Evolutionary conservation across 1,140 invertebrate genomes (phyloP), one percentile per base, ranked within the genome.

Genomic region (Phortica variegata): DNA sequence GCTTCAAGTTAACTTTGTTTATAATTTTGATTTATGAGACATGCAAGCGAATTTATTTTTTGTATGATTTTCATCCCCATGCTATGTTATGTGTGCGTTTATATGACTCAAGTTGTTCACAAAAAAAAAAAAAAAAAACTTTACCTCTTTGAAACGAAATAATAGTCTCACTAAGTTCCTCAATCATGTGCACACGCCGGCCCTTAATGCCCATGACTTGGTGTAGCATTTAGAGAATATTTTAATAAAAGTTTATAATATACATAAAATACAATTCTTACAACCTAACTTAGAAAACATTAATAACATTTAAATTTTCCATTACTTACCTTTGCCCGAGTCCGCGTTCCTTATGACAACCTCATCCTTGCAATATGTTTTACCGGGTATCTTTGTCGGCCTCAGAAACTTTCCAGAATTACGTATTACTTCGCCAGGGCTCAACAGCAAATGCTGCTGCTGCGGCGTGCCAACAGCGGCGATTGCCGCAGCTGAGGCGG

Each of bases 131-230:
- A 10, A 43, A 41, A 39, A n/a, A 34, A 18, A 43, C 45, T 80
- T 88, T 89, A 95, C 92, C 93, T 93, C 93, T 86, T 85, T 97
- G 93, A 84, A 97, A 96, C 76, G 92, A 95, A 83, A 97, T 95
- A 80, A 96, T 92, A 68, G 93, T 96, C 81, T 95, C 91, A 82
- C 91, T 95, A 78, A 96, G 85, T 81, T 95, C 92, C 84, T 97
- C 94, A 78, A 97, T 96, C 88, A 95, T 92, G 83, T 95, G 93
- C 78, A 96, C 93, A 75, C 94, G 84, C 73, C 93, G 84, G 76
- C 94, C 94, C 82, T 95, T 95, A 85, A 97, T 95, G 82, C 94
- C 94, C 94, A 97, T 97, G 81, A 97, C 93, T 95, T 84, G 79
- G 82, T 19, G 36, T 5, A 49, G 32, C 15, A 41, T 4, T 34